phyloP scores from a whole-genome alignment of 2,888 invertebrate genomes.

The Rutpela maculata region DNA sequence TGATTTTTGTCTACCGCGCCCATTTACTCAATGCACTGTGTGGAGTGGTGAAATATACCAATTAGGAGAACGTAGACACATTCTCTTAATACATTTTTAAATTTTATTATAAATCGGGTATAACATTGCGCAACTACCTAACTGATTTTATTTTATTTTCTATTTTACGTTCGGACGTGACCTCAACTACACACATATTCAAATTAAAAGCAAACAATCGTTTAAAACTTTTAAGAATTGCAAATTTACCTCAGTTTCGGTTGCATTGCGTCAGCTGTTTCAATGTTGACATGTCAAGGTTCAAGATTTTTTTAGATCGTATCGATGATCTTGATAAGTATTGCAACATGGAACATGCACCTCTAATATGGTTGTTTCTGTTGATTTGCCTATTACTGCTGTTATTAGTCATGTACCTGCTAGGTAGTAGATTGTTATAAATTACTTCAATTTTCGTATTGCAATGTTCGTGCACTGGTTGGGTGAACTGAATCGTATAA shows the following conservation, averaged over 20 bases:
- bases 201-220: not conserved
- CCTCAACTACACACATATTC: not conserved
- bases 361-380: not conserved
- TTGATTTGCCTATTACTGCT: not conserved
- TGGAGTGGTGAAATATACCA: too few relatives aligned
- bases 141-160: not conserved
- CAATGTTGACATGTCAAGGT: constrained; percentile 7
- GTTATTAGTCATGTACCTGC: not conserved
- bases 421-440: not conserved
- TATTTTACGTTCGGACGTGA: not conserved
- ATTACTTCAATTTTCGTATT: not conserved
- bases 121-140: not conserved
- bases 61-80: too few relatives aligned
- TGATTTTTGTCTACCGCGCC: too few relatives aligned
- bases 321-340: not conserved
- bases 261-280: not conserved
- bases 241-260: constrained; percentile 3
- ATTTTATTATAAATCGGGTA: too few relatives aligned
- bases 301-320: constrained; percentile 7
- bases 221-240: constrained; percentile 7
- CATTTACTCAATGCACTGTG: too few relatives aligned
- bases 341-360: not conserved
- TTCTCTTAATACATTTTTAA: too few relatives aligned
- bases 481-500: constrained; percentile 3
- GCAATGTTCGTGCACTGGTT: not conserved